These are phyloP conservation scores for Dascillus cervinus DNA, from an alignment of 2,888 invertebrate genomes.

Conservation along the genomic window DNA sequence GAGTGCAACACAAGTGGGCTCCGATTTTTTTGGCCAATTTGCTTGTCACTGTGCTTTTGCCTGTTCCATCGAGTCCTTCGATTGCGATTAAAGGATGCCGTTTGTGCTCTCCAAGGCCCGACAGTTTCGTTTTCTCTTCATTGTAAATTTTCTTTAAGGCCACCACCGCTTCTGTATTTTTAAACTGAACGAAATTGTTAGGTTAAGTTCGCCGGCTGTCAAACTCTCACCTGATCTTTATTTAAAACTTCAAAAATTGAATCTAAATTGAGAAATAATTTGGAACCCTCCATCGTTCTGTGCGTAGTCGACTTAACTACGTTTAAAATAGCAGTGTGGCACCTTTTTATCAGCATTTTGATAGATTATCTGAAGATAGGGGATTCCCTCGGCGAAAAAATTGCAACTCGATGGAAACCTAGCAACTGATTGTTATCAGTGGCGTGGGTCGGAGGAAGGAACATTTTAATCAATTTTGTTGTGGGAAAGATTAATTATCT, in stretches of 20 bases:
- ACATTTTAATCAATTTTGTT: no score
- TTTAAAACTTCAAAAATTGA: conserved; percentile 21
- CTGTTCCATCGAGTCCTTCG: conserved; percentile 45
- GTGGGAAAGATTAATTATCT: no score
- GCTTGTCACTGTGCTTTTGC: conserved; percentile 41
- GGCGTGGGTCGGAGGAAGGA: no score
- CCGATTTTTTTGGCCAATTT: conserved; percentile 32
- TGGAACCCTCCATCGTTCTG: no score
- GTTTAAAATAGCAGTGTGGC: no score
- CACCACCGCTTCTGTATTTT: conserved; percentile 22
- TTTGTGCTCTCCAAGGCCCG: conserved; percentile 14
- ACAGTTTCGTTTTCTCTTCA: conserved; percentile 11
- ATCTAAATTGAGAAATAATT: no score
- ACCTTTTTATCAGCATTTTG: no score
- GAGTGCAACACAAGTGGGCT: conserved; percentile 34
- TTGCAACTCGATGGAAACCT: no score
- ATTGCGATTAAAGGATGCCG: conserved; percentile 40
- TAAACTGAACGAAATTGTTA: conserved; percentile 20
- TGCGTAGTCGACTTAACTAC: no score
- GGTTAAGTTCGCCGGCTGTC: conserved; percentile 3
- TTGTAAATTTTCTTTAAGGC: conserved; percentile 30
- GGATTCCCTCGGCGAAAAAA: no score
- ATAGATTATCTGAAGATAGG: no score
- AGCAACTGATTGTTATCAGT: no score
- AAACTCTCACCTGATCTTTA: conserved; percentile 20